A percentile compares a stretch with the other conserved stretches of the same genome.
phyloP scores from a whole-genome alignment of 2,113 vertebrate species.

The Peromyscus maniculatus region DNA sequence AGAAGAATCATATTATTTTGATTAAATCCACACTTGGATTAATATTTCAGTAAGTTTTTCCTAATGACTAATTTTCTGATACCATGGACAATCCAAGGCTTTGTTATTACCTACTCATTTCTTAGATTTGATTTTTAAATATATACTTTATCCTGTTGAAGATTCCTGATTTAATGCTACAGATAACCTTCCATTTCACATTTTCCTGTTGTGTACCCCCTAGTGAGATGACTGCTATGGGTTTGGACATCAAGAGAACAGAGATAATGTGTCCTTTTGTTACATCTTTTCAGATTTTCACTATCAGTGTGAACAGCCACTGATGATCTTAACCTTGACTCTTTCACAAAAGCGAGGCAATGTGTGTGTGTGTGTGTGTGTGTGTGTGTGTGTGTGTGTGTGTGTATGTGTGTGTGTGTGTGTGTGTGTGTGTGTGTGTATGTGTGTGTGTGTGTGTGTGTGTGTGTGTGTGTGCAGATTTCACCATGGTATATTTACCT shows the following conservation, averaged over 20 bases:
- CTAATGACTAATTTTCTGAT: neutral
- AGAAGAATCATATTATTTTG: neutral
- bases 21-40: neutral
- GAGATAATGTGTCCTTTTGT: neutral
- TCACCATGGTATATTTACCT: neutral
- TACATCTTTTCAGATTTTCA: neutral
- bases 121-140: neutral
- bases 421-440: neutral
- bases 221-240: neutral
- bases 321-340: neutral
- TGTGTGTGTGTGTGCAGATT: neutral
- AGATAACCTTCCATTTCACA: neutral
- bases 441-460: neutral
- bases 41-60: neutral
- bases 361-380: neutral
- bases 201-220: neutral
- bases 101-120: neutral
- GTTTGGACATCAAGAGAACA: accelerated
- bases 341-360: neutral
- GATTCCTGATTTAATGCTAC: neutral
- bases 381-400: neutral
- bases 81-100: neutral
- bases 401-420: neutral
- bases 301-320: neutral
- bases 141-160: neutral